Evolutionary conservation across 2,888 invertebrate species (phyloP).

Genomic region (Lycaena phlaeas): DNA sequence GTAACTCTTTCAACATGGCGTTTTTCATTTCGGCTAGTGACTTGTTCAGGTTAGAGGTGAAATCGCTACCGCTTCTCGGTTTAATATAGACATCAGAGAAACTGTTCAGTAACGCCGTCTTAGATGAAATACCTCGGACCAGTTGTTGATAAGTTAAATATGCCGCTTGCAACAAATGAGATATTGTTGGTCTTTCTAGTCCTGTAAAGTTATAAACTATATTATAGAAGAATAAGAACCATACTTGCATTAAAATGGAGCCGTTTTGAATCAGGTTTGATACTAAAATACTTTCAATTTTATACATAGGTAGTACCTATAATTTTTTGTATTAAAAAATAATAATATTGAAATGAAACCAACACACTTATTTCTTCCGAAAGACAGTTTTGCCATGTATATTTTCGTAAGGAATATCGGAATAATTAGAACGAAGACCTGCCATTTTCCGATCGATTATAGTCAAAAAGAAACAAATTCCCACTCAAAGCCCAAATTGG

Average conservation of each 20-base stretch:
- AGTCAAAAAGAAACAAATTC: no score
- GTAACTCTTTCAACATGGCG: slow-evolving; percentile 46
- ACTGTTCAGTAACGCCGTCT: slow-evolving; percentile 69
- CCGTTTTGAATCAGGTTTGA: no score
- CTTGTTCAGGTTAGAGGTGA: slow-evolving; percentile 38
- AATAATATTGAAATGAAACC: no score
- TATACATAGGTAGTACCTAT: no score
- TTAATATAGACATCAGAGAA: slow-evolving; percentile 79
- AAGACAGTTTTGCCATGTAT: no score
- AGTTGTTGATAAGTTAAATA: slow-evolving; percentile 77
- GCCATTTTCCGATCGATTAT: no score
- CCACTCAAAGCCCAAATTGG: no score
- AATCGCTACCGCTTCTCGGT: slow-evolving; percentile 58
- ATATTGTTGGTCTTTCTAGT: slow-evolving; percentile 73
- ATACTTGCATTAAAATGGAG: not conserved
- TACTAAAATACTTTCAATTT: no score
- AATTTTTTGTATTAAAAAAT: no score
- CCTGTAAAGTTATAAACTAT: slow-evolving; percentile 44
- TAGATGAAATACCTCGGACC: slow-evolving; percentile 70
- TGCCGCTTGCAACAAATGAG: slow-evolving; percentile 77
- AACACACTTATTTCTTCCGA: no score
- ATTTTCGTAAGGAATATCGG: no score
- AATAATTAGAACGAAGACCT: no score
- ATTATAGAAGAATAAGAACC: not conserved
- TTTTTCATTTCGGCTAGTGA: slow-evolving; percentile 66